Evolutionary conservation across 2,888 invertebrate species (phyloP), one percentile per base, ranked within the genome.

Genomic region (Erebia ligea): DNA sequence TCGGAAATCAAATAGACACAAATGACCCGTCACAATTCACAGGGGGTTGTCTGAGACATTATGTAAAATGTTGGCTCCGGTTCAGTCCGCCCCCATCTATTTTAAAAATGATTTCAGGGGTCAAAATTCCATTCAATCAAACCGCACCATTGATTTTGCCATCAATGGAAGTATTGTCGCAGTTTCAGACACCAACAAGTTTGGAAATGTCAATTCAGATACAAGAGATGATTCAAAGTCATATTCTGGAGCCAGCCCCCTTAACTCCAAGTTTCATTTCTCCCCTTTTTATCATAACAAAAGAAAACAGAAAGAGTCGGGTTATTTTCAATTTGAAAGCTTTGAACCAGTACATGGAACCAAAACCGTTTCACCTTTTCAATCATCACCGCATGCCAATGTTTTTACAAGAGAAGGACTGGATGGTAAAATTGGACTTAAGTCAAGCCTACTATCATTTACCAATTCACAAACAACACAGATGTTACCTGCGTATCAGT

Each of bases 381-480:
- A 73, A 59, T 34, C 75, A 76, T 40, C 73, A 74, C 19, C 57
- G 70, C 15, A 73, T 76, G 15, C 74, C 76, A 34, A 25, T 34
- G 1, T 77, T 77, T 21, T 61, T 77, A n/a, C 75, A 76, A 52
- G n/a, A 57, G 10, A 45, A 52, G 45, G 76, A 77, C 40, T 76
- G 73, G 69, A 72, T 75, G 71, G 73, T 70, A 8, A 76, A 76
- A 15, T 21, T 77, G n/a, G 75, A 77, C 48, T 10, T 76, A 25
- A 69, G 65, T 50, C 75, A 77, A 25, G 76, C 77, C 0, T 76
- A 77, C 56, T 78, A 76, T 61, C 78, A 78, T 54, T n/a, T 77
- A 4, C 73, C 75, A 0, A 70, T 75, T 4, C 52, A 63, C 0
- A 17, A 42, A 10, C 42, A 62, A 3, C 76, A 78, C 48, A 73